These are phyloP conservation scores for Abscondita cerata DNA, from an alignment of 2,888 invertebrate genomes.

Conservation along the genomic window DNA sequence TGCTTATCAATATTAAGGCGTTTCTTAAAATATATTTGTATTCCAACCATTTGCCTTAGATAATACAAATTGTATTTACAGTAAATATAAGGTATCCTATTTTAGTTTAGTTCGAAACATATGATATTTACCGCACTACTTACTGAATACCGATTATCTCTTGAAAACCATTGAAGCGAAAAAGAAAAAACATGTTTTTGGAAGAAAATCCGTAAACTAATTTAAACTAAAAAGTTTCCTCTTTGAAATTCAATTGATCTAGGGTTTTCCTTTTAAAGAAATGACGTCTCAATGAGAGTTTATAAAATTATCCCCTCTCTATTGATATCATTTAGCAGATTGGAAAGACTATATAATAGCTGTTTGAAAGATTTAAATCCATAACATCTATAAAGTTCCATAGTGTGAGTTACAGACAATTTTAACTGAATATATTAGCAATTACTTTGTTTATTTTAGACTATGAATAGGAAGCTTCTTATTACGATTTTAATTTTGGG, in stretches of 20 bases:
- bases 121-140: not conserved
- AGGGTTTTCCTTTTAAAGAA: slow-evolving; percentile 32
- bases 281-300: slow-evolving; percentile 44
- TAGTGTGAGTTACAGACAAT: not conserved
- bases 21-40: no score
- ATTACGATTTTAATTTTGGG: not conserved
- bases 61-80: no score
- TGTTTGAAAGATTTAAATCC: not conserved
- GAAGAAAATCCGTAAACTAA: slow-evolving; percentile 37
- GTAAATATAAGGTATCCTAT: no score
- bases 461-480: not conserved
- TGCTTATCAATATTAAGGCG: no score
- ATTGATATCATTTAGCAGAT: not conserved
- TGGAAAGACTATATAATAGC: slow-evolving; percentile 19
- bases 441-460: slow-evolving; percentile 1
- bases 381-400: not conserved
- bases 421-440: no score
- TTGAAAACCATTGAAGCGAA: slow-evolving; percentile 12
- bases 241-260: slow-evolving; percentile 46
- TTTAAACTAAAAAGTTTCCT: slow-evolving; percentile 41
- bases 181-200: slow-evolving; percentile 26
- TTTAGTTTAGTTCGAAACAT: no score
- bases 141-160: slow-evolving; percentile 5
- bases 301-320: slow-evolving; percentile 42
- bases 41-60: no score